Base-by-base conservation (phyloP, 2,113 vertebrate species). In the Paramisgurnus dabryanus region DNA sequence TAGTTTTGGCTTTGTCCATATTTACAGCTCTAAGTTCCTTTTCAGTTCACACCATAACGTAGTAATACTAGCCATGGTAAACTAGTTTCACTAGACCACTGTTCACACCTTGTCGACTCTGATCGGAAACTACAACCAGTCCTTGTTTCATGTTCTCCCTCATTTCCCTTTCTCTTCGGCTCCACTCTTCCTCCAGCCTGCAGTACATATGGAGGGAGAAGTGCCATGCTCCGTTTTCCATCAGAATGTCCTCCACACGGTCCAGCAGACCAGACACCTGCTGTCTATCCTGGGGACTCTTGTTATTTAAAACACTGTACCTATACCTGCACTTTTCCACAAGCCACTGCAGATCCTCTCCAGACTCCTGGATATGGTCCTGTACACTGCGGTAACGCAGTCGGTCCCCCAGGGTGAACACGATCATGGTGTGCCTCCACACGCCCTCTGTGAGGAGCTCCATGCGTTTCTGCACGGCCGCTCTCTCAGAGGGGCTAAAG, bases 161-260 rank as follows among this genome's bases (percentile, higher is more conserved):
- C 47, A 88, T 84, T 79, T 85, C 77, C 85, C 69, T 74, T 82
- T 89, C 84, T 73, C 85, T 84, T 53, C 12, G 39, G 57, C 75
- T 83, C 84, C 85, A 86, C 53, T 89, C 83, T 86, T 88, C 86
- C 78, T 87, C 86, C 85, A 84, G 75, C 55, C 81, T 82, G 39
- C 67, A 79, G 80, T 85, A 84, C 87, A 88, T 84, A 70, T 88
- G 82, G n/a, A 88, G 82, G 43, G 85, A 89, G 83, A 89, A 87
- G 83, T 83, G 85, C 87, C 87, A 88, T 11, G 72, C 80, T 2
- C 87, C 81, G 0, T 86, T 88, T 76, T 89, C 89, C 81, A 82
- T 79, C 81, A 89, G 18, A 67, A 85, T 69, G 17, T 87, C 83
- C 47, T 87, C 84, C 49, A 82, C 85, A 79, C 83, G 83, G 49